phyloP scores from a whole-genome alignment of 2,888 invertebrate genomes.

The Horisme vitalbata region DNA sequence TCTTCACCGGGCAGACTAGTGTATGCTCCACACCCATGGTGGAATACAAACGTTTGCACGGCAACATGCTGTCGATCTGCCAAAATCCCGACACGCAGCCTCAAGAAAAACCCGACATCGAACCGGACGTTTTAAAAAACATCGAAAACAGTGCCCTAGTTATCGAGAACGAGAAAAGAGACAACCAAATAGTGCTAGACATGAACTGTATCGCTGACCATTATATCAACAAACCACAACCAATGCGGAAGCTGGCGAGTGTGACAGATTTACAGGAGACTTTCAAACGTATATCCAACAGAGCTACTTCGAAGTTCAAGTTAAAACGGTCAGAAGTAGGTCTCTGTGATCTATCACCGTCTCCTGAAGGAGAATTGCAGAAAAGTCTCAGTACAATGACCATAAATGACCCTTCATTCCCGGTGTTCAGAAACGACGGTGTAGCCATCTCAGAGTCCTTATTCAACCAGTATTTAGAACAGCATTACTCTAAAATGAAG shows the following conservation, averaged over 20 bases:
- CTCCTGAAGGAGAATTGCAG: slow-evolving; percentile 53
- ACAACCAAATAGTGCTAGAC: slow-evolving; percentile 64
- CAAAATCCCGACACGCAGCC: slow-evolving; percentile 83
- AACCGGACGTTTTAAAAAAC: slow-evolving; percentile 69
- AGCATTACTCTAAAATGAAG: slow-evolving; percentile 83
- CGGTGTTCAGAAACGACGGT: slow-evolving; percentile 89
- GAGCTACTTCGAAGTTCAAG: slow-evolving; percentile 82
- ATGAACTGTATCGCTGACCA: slow-evolving; percentile 74
- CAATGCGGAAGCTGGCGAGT: slow-evolving; percentile 78
- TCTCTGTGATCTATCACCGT: slow-evolving; percentile 49
- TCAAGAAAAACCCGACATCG: slow-evolving; percentile 71
- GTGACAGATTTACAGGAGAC: slow-evolving; percentile 85
- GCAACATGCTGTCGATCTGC: slow-evolving; percentile 89
- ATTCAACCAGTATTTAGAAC: slow-evolving; percentile 87
- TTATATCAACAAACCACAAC: slow-evolving; percentile 75
- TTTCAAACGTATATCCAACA: slow-evolving; percentile 80
- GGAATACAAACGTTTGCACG: slow-evolving; percentile 89
- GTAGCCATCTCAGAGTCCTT: slow-evolving; percentile 87
- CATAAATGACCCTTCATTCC: slow-evolving; percentile 90
- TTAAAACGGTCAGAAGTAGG: slow-evolving; percentile 56
- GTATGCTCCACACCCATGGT: slow-evolving; percentile 91
- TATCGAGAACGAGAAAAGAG: slow-evolving; percentile 62
- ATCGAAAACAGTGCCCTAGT: slow-evolving; percentile 61
- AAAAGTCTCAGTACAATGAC: slow-evolving; percentile 84
- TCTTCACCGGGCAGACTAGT: slow-evolving; percentile 87